Conservation (phyloP, 2,113 vertebrate genomes). For the Hydropotes inermis region DNA sequence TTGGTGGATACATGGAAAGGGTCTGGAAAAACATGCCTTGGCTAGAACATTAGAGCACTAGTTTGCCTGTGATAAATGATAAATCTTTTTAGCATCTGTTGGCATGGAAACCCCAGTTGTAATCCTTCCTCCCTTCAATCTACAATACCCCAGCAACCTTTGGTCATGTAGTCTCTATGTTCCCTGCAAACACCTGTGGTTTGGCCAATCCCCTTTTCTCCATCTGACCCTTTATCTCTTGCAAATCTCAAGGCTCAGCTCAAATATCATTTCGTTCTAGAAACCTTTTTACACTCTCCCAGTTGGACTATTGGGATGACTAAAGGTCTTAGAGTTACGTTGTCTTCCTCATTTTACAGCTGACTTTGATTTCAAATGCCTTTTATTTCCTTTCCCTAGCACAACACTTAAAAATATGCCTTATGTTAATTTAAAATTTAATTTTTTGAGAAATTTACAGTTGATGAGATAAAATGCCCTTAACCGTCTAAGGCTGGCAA, state of each 20-base stretch:
- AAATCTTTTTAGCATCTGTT: neutral
- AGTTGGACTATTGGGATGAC: neutral
- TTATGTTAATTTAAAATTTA: neutral
- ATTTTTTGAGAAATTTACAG: neutral
- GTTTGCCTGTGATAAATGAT: neutral
- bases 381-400: neutral
- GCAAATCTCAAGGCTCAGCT: neutral
- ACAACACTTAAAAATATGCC: neutral
- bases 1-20: rapidly evolving
- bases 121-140: neutral
- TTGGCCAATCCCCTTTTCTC: neutral
- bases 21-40: neutral
- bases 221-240: neutral
- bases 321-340: neutral
- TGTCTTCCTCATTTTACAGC: neutral
- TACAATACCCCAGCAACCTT: too few species aligned
- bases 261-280: neutral
- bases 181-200: neutral
- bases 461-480: neutral
- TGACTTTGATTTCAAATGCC: neutral
- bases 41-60: neutral
- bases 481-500: neutral
- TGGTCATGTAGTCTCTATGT: rapidly evolving
- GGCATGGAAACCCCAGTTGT: neutral
- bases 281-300: neutral